Percentiles rank a stretch among this genome's conserved stretches.
phyloP scores from a whole-genome alignment of 2,797 vertebrate species.

The Pogoniulus pusillus region DNA sequence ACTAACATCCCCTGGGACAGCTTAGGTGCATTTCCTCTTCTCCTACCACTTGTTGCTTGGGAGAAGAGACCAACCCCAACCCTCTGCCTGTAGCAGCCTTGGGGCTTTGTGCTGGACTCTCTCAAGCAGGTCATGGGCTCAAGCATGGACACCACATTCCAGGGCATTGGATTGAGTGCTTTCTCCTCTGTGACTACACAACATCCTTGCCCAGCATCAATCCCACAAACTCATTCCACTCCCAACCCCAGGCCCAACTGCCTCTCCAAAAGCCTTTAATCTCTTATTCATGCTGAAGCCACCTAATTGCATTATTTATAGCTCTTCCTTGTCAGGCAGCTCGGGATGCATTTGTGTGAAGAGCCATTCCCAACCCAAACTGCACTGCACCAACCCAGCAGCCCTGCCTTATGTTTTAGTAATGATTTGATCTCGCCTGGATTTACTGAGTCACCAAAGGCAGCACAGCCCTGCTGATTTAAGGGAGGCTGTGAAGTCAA shows the following conservation, averaged over 20 bases:
- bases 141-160: neutral
- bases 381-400: constrained; percentile 31
- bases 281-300: constrained; percentile 56
- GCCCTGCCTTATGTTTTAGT: constrained; percentile 66
- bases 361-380: constrained; percentile 35
- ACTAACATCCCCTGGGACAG: too few species aligned
- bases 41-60: too few species aligned
- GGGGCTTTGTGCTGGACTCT: too few species aligned
- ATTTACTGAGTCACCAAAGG: constrained; percentile 56
- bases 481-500: constrained; percentile 40
- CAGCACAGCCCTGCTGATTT: constrained; percentile 54
- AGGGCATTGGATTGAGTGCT: neutral
- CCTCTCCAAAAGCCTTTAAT: constrained; percentile 40
- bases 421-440: constrained; percentile 59
- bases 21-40: too few species aligned
- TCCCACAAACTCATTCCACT: neutral
- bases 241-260: neutral
- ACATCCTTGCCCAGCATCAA: neutral
- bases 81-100: too few species aligned
- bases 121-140: too few species aligned
- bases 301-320: constrained; percentile 57
- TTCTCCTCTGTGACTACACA: neutral
- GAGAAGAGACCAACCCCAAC: too few species aligned
- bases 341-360: constrained; percentile 39
- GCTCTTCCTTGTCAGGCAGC: neutral